phyloP scores from a whole-genome alignment of 1,140 invertebrate genomes.

The Papilio machaon region DNA sequence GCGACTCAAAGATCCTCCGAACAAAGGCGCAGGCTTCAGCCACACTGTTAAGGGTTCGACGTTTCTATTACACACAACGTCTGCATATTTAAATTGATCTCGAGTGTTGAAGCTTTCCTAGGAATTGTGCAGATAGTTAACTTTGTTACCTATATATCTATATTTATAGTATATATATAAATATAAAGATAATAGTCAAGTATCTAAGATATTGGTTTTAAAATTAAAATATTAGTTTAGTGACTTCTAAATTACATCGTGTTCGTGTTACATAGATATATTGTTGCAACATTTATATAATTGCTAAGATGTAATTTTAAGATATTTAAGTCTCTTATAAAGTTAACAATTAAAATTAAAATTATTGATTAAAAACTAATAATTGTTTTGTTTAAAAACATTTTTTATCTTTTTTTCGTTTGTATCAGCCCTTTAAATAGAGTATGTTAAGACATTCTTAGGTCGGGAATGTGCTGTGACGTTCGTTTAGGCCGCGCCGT shows the following conservation, averaged over 20 bases:
- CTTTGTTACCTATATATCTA: not conserved
- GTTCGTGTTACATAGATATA: no score
- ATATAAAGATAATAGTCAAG: not conserved
- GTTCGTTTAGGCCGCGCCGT: slow-evolving; percentile 45
- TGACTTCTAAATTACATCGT: no score
- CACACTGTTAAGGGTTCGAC: slow-evolving; percentile 55
- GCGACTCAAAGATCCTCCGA: slow-evolving; percentile 62
- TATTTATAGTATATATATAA: not conserved
- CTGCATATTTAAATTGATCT: slow-evolving; percentile 24
- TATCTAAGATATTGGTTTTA: not conserved
- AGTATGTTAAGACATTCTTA: slow-evolving; percentile 61
- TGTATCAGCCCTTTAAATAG: slow-evolving; percentile 48
- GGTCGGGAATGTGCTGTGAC: slow-evolving; percentile 48
- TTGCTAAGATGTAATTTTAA: no score
- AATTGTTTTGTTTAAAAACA: no score
- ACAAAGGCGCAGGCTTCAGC: slow-evolving; percentile 53
- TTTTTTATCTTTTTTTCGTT: slow-evolving; percentile 17
- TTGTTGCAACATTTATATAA: no score
- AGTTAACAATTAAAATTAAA: not conserved
- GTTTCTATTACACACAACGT: slow-evolving; percentile 22
- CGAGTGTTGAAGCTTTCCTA: slow-evolving; percentile 10
- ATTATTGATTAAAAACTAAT: not conserved
- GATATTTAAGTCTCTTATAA: not conserved
- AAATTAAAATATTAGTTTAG: not conserved
- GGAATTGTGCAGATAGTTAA: slow-evolving; percentile 15